phyloP scores from a whole-genome alignment of 2,113 vertebrate genomes.

The Cynoglossus semilaevis region DNA sequence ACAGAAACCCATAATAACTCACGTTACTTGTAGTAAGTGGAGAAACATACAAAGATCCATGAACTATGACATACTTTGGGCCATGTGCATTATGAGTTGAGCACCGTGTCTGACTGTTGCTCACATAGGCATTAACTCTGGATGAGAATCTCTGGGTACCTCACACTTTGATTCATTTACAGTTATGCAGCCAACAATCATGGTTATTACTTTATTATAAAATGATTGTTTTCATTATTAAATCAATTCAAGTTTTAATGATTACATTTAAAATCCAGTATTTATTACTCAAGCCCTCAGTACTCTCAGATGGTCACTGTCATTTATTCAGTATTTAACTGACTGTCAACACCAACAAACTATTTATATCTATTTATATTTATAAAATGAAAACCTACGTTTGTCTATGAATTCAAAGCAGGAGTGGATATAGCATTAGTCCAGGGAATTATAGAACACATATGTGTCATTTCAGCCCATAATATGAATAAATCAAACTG shows the following conservation, averaged over 20 bases:
- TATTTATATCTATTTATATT: conserved; percentile 13
- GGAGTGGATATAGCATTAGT: neutral
- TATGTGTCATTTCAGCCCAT: conserved; percentile 45
- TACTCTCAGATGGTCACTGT: no score
- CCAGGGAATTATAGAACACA: conserved; percentile 35
- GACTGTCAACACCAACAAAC: neutral
- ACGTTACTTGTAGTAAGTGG: neutral
- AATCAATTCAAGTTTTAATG: no score
- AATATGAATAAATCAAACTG: conserved; percentile 57
- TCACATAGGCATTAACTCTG: conserved; percentile 8
- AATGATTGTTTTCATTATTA: no score
- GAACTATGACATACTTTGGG: conserved; percentile 1
- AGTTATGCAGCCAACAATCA: no score
- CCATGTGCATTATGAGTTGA: neutral
- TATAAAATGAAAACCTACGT: conserved; percentile 2
- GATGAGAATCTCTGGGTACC: no score
- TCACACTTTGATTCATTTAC: no score
- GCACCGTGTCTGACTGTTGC: conserved; percentile 8
- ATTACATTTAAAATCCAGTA: no score
- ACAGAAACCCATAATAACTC: conserved; percentile 8
- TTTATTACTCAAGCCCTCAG: no score
- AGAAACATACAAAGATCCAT: conserved; percentile 6
- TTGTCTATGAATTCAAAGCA: conserved; percentile 22
- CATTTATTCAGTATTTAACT: no score
- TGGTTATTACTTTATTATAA: no score